A percentile compares a stretch with the other conserved stretches of the same genome.
These are phyloP conservation scores for Diplodus puntazzo DNA, from an alignment of 2,797 vertebrate species.

Conservation along the genomic window DNA sequence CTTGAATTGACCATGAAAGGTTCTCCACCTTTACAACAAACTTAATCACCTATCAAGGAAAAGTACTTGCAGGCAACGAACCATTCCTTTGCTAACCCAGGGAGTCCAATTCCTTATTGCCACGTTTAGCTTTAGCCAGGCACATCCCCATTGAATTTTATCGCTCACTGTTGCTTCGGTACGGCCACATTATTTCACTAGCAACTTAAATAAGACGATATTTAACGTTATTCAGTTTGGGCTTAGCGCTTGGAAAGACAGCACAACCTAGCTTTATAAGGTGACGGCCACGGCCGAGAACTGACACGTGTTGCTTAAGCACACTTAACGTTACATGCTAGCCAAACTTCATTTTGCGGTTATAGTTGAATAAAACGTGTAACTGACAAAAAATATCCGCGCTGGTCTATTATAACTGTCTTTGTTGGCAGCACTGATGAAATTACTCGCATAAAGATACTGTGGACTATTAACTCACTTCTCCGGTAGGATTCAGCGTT, in stretches of 20 bases:
- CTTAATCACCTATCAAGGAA: fast-evolving
- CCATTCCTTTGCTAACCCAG: too few species aligned
- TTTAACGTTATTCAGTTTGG: too few species aligned
- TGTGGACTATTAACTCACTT: not conserved
- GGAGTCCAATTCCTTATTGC: too few species aligned
- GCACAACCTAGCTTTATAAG: not conserved
- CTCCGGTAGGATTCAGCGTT: fast-evolving
- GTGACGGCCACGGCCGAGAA: not conserved
- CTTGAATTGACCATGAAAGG: fast-evolving
- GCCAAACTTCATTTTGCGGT: not conserved
- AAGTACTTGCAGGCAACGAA: not conserved
- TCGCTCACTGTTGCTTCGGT: fast-evolving
- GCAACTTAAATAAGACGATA: not conserved
- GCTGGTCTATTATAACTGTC: too few species aligned
- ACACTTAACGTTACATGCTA: too few species aligned
- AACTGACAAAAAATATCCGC: not conserved
- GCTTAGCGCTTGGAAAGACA: not conserved
- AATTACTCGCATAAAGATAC: not conserved
- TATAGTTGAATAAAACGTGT: too few species aligned
- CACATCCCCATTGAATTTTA: not conserved
- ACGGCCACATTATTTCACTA: not conserved
- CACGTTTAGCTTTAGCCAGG: fast-evolving
- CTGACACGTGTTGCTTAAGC: too few species aligned
- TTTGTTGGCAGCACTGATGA: fast-evolving
- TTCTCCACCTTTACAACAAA: fast-evolving